A percentile compares a stretch with the other conserved stretches of the same genome.
Evolutionary conservation across 2,888 invertebrate species (phyloP).

Genomic region (Disparrhopalites patrizii): DNA sequence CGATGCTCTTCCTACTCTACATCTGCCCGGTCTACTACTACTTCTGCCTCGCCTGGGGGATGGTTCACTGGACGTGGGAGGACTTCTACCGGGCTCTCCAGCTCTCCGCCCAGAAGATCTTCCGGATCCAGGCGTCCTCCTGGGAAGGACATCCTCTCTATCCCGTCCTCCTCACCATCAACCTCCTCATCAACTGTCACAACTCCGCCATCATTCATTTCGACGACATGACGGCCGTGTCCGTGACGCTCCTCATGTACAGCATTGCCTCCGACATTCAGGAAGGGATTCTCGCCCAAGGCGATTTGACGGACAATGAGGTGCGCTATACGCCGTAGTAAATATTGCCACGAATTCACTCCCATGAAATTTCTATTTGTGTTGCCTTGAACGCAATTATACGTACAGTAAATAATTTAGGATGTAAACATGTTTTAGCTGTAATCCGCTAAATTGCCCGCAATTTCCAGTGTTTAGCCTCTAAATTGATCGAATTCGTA

Average conservation of each 20-base stretch:
- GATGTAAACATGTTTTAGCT: no score
- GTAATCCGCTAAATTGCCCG: no score
- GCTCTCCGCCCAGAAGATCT: not conserved
- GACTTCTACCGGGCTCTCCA: not conserved
- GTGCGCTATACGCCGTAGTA: no score
- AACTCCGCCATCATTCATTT: constrained; percentile 1
- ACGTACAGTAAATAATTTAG: no score
- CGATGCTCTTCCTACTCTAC: not conserved
- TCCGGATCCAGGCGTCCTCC: not conserved
- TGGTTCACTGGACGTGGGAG: not conserved
- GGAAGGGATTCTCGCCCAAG: no score
- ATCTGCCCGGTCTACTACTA: not conserved
- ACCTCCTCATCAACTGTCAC: constrained; percentile 1
- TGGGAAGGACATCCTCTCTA: not conserved
- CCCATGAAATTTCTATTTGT: no score
- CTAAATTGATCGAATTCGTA: no score
- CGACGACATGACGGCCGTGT: not conserved
- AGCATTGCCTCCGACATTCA: not conserved
- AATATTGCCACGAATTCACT: no score
- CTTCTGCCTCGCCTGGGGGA: constrained; percentile 6
- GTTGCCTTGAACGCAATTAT: no score
- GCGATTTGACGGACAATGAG: no score
- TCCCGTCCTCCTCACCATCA: not conserved
- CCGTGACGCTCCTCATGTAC: not conserved
- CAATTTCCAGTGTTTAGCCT: no score